Conservation (phyloP, 1,140 invertebrate genomes). For the Apis dorsata region DNA sequence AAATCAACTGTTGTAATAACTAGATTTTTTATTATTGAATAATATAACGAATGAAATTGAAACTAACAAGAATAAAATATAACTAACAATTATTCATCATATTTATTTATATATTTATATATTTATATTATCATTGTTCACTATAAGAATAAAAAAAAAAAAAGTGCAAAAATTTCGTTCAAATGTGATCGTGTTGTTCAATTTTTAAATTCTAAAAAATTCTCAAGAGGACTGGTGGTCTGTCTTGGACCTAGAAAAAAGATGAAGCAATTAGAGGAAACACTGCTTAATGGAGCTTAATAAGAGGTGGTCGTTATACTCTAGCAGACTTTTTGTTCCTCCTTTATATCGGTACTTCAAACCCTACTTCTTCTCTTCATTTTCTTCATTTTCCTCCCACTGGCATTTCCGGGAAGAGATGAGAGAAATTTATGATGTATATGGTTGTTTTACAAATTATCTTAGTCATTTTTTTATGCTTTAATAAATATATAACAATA, state of each 20-base stretch:
- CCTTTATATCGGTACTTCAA: neutral
- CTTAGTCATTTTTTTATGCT: no score
- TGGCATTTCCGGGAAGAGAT: neutral
- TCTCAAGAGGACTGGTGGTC: neutral
- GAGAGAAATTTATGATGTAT: neutral
- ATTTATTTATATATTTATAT: no score
- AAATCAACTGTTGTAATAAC: no score
- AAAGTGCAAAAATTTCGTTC: neutral
- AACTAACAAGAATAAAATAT: no score
- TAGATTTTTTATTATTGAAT: no score
- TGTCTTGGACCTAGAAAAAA: conserved; percentile 35
- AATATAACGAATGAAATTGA: no score
- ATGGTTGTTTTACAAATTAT: neutral
- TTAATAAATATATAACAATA: no score
- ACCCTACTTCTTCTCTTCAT: neutral
- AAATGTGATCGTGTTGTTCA: neutral
- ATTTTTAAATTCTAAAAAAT: neutral
- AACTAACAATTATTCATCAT: no score
- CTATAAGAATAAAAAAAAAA: neutral
- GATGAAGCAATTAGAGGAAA: conserved; percentile 53
- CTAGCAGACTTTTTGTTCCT: conserved; percentile 17
- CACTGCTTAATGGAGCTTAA: conserved; percentile 55
- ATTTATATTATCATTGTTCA: conserved; percentile 10
- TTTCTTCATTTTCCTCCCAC: neutral
- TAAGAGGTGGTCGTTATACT: conserved; percentile 49